phyloP scores from a whole-genome alignment of 2,797 vertebrate genomes.

The Nasua narica region DNA sequence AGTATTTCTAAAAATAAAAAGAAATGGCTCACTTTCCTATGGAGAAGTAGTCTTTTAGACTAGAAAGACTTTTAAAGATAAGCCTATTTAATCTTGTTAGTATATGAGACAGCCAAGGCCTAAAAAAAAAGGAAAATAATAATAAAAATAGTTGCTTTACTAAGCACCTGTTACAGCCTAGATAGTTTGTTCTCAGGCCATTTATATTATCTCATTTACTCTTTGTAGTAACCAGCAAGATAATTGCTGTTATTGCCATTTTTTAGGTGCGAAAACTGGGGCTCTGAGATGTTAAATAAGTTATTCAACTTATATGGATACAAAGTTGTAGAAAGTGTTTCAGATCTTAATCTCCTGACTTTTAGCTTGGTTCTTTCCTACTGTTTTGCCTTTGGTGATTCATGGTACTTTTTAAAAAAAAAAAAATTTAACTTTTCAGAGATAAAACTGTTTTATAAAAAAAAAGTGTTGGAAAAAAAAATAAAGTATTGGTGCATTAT shows the following conservation, averaged over 20 bases:
- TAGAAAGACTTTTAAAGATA: neutral
- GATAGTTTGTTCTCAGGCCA: neutral
- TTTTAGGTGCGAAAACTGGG: no score
- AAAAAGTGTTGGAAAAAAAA: neutral
- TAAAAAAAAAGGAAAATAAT: neutral
- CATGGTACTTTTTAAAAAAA: neutral
- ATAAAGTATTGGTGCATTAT: neutral
- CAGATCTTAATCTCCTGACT: neutral
- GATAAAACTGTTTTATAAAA: neutral
- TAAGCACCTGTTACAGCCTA: neutral
- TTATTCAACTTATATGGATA: neutral
- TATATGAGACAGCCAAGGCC: neutral
- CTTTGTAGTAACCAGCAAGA: neutral
- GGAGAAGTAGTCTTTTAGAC: constrained; percentile 10
- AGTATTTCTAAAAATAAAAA: constrained; percentile 48
- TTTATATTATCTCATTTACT: constrained; percentile 17
- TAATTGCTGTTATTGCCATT: neutral
- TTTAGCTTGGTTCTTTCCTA: neutral
- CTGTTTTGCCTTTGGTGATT: neutral
- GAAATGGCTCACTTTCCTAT: neutral
- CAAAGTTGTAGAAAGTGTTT: neutral
- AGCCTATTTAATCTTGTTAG: neutral
- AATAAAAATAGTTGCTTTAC: neutral
- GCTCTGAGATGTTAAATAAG: neutral
- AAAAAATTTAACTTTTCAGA: neutral